These are phyloP conservation scores for Pseudochaenichthys georgianus DNA, from an alignment of 2,797 vertebrate species.

Conservation along the genomic window DNA sequence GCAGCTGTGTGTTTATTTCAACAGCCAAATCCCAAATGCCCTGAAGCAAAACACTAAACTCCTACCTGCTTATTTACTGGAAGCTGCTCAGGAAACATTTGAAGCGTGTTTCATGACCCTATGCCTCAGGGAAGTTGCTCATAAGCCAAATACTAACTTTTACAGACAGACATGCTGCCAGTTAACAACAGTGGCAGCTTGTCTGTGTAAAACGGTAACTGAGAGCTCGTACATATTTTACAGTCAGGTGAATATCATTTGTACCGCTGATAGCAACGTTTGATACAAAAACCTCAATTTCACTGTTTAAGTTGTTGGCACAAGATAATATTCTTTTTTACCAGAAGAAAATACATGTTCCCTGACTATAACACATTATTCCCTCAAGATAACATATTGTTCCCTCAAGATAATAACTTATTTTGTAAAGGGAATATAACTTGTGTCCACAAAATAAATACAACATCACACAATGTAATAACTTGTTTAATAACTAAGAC, in stretches of 20 bases:
- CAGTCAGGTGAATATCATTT: not conserved
- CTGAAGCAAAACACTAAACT: constrained; percentile 28
- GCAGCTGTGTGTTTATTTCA: constrained; percentile 8
- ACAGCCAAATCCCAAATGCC: constrained; percentile 19
- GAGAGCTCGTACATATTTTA: not conserved
- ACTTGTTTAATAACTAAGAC: no score
- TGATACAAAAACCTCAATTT: not conserved
- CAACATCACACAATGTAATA: no score
- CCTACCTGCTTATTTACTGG: constrained; percentile 44
- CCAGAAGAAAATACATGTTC: no score
- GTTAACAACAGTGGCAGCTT: not conserved
- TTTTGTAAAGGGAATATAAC: no score
- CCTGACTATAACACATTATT: no score
- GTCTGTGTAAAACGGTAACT: not conserved
- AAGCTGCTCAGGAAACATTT: constrained; percentile 30
- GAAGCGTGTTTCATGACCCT: constrained; percentile 27
- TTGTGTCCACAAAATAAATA: no score
- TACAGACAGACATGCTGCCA: constrained; percentile 5
- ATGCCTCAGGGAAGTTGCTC: constrained; percentile 15
- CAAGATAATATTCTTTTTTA: no score
- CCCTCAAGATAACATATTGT: no score
- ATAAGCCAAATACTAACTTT: constrained; percentile 16
- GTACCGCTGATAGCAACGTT: not conserved
- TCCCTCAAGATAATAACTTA: no score
- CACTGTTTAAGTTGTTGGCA: not conserved